Evolutionary conservation across 2,888 invertebrate genomes (phyloP), one percentile per base, ranked within the genome.

Genomic region (Panorpa germanica): DNA sequence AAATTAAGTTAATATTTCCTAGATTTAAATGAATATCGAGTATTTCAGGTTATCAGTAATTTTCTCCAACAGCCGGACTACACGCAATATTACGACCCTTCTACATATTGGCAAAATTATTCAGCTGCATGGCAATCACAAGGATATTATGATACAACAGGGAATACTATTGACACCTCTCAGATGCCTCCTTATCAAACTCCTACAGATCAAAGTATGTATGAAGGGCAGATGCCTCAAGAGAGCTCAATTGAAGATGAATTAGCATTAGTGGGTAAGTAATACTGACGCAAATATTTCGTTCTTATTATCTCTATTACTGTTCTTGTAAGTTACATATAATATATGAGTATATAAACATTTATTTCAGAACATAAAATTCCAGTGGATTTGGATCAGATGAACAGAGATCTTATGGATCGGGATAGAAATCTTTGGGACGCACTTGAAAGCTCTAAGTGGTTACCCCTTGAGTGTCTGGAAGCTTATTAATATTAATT

Each of bases 61-160:
- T 24, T 8, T 20, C 28, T 34, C 25, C n/a, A 22, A 38, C 36
- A 37, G 37, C 21, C 37, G 51, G 67, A 76, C 53, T 66, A 76
- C 59, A 65, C 69, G 47, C 69, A 80, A 52, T 81, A 81, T 54
- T 80, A 82, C 52, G 81, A 82, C 55, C 76, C 80, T 16, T 69
- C 76, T 26, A 69, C 75, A 25, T 85, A 85, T 52, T 85, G 83
- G 83, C 81, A 80, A 49, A 81, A 81, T 50, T 85, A 83, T 49
- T 65, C 65, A 29, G 75, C 74, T 41, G 65, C 67, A 34, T 83
- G 83, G 83, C 72, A n/a, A n/a, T n/a, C n/a, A n/a, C 66, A 73
- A 46, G 71, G 72, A 11, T 75, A 75, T 52, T 73, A 74, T 44
- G 61, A 71, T 43, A 70, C 53, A 26, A n/a, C n/a, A 21, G 31